A percentile compares a stretch with the other conserved stretches of the same genome.
phyloP scores from a whole-genome alignment of 2,797 vertebrate species.

The Borostomias antarcticus region DNA sequence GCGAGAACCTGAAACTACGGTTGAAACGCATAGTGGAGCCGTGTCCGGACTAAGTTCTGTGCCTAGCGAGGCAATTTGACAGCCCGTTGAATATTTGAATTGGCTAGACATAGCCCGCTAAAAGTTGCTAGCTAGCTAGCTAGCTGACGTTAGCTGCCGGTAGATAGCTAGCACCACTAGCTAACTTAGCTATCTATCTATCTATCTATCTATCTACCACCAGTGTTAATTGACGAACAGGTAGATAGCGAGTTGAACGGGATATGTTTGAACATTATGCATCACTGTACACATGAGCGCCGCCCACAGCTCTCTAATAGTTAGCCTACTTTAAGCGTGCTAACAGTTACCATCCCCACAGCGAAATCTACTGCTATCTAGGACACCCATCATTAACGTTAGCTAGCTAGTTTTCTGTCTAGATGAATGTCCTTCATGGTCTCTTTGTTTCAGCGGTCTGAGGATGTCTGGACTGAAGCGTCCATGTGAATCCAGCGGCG shows the following conservation, averaged over 20 bases:
- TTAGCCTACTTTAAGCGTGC: no score
- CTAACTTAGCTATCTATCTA: background rate
- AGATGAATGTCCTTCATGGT: background rate
- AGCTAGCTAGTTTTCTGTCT: background rate
- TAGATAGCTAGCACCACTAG: background rate
- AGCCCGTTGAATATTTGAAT: slow-evolving; percentile 12
- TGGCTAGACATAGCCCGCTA: no score
- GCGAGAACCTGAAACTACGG: background rate
- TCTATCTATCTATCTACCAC: background rate
- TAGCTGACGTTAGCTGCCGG: background rate
- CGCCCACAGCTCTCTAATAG: background rate
- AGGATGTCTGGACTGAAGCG: slow-evolving; percentile 83
- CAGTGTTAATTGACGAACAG: no score
- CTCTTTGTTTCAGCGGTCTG: slow-evolving; percentile 32
- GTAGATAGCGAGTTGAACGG: no score
- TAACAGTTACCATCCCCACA: background rate
- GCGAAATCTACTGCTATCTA: no score
- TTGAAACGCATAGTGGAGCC: no score
- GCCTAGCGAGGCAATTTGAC: background rate
- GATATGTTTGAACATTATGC: background rate
- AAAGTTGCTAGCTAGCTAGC: slow-evolving; percentile 33
- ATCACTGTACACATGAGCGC: background rate
- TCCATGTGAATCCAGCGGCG: slow-evolving; percentile 69
- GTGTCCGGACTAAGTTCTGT: background rate
- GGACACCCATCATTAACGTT: no score